phyloP scores from a whole-genome alignment of 2,888 invertebrate species.

The Prosopocoilus inquinatus region DNA sequence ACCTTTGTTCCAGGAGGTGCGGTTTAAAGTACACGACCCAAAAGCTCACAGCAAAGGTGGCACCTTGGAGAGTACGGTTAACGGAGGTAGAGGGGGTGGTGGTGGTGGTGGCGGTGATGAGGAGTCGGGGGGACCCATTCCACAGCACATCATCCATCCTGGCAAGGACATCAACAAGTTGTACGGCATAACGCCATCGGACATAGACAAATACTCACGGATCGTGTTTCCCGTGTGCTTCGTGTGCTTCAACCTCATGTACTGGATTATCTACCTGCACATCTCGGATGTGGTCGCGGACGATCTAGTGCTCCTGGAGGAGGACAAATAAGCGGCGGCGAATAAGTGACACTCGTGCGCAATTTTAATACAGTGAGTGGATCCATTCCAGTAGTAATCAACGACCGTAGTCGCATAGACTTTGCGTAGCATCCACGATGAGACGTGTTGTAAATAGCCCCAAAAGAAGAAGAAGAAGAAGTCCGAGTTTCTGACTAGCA shows the following conservation, averaged over 20 bases:
- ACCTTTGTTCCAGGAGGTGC: constrained; percentile 82
- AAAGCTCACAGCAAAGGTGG: constrained; percentile 92
- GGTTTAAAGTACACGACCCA: constrained; percentile 92
- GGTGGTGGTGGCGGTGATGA: constrained; percentile 60
- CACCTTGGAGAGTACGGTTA: constrained; percentile 87
- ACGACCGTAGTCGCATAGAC: constrained; percentile 36
- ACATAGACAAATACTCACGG: constrained; percentile 98
- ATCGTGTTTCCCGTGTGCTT: constrained; percentile 98
- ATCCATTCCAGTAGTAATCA: constrained; percentile 39
- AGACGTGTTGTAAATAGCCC: constrained; percentile 38
- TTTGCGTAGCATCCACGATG: constrained; percentile 38
- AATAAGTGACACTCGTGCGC: constrained; percentile 36
- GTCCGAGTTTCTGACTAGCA: constrained; percentile 17
- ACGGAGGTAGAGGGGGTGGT: constrained; percentile 70
- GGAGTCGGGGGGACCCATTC: constrained; percentile 65
- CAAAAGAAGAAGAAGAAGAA: constrained; percentile 8
- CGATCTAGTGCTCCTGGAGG: constrained; percentile 80
- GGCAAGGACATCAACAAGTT: constrained; percentile 91
- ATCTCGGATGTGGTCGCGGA: constrained; percentile 95
- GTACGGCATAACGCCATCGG: constrained; percentile 91
- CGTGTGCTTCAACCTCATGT: constrained; percentile 98
- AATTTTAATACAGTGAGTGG: constrained; percentile 39
- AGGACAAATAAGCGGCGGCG: constrained; percentile 58
- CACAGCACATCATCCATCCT: constrained; percentile 79
- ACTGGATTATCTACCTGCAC: constrained; percentile 96